Evolutionary conservation across 2,888 invertebrate species (phyloP), one percentile per base, ranked within the genome.

Genomic region (Synergus laeviventris): DNA sequence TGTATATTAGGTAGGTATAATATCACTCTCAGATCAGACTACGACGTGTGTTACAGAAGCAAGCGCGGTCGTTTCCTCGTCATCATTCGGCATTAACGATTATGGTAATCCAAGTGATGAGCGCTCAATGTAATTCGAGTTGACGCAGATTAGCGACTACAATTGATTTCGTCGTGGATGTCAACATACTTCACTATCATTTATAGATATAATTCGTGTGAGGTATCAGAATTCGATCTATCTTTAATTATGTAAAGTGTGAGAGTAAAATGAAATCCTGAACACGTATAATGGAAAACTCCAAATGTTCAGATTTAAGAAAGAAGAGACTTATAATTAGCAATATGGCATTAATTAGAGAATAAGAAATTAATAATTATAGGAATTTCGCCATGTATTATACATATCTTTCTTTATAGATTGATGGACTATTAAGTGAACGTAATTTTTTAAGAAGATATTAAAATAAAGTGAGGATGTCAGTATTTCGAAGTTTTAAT

Each of bases 101-200:
- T 70, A 70, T 70, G 66, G 45, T 70, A 70, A 70, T 70, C 66
- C 66, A 16, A 70, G 45, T n/a, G 66, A 70, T 16, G 49, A 70
- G 49, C 24, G 45, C 66, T 70, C 45, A 45, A 39, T 45, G 16
- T 70, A 70, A 70, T 70, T 70, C 16, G 16, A 49, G 24, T 49
- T 36, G 70, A 70, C 49, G 31, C 11, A 49, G 24, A 70, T 49
- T 45, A 45, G 64, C 7, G 21, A 12, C 39, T 24, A 66, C 42
- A 49, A 70, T 49, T 70, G 49, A 70, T 70, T 31, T 36, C n/a
- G 31, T 70, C 70, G 24, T 31, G 1, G 2, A 49, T 70, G 49
- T 18, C 70, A 70, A 49, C 14, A 70, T 45, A 14, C 3, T 45
- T 70, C 45, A 42, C 66, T 45, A 31, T 11, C 16, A 11, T 70